Evolutionary conservation across 2,888 invertebrate species (phyloP), one percentile per base, ranked within the genome.

Genomic region (Andrena praecox): DNA sequence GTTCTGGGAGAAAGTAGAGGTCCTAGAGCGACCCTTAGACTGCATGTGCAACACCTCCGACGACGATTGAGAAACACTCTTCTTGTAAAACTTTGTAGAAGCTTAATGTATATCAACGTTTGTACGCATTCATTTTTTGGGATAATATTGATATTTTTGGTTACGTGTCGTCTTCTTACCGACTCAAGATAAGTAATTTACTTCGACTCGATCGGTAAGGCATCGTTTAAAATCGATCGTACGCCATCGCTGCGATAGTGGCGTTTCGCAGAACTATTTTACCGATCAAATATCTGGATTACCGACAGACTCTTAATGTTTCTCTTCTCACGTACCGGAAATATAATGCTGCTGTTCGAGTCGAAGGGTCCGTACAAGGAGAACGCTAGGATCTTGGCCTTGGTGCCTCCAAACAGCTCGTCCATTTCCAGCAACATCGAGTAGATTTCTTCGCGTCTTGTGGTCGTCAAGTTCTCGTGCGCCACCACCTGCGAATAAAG

Each of bases 331-430:
- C 93, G 88, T 87, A 94, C 94, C 62, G 94, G 95, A 90, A 97
- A 97, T 54, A 97, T 93, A 0, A 97, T 94, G 90, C 97, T 95
- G 29, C 94, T 94, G 82, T 95, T 93, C 54, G 95, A 95, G 85
- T 97, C 96, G 89, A 95, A 97, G 0, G 95, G 93, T 0, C 96
- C 97, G 85, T 96, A 97, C 94, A 97, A 94, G 0, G 96, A 95
- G 88, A 97, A 97, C 84, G 96, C 95, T 0, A 95, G 95, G 0
- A 95, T 96, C 20, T 95, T 95, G 3, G 94, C 94, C 70, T 94
- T 94, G n/a, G 71, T 95, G 90, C 95, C 95, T 59, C 97, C 97
- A 92, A 97, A 97, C 42, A 96, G 93, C 86, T 95, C 95, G 91
- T 97, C 97, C 89, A 97, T 94, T 85, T 96, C 95, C 16, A 96